These are phyloP conservation scores for Nyctereutes procyonoides DNA, from an alignment of 2,113 vertebrate species.

Conservation along the genomic window DNA sequence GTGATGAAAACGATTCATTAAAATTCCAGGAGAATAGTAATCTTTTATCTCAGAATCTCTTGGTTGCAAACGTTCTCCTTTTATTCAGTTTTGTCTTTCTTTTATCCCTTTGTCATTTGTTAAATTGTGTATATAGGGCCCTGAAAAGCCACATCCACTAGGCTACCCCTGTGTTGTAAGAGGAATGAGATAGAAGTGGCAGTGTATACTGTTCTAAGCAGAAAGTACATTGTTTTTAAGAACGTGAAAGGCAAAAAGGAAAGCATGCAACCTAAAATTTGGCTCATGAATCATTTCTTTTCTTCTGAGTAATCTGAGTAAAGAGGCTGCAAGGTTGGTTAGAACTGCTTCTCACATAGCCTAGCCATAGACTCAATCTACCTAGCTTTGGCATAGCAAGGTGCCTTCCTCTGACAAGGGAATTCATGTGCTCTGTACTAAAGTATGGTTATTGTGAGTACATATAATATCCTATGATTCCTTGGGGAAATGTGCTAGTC, in stretches of 20 bases:
- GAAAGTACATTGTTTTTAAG: neutral
- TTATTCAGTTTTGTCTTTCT: neutral
- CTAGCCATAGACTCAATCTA: neutral
- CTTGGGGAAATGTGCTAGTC: neutral
- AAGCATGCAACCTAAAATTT: neutral
- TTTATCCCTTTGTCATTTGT: neutral
- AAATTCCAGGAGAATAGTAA: slow-evolving; percentile 68
- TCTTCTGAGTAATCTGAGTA: neutral
- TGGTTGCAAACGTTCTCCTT: slow-evolving; percentile 40
- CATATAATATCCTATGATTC: neutral
- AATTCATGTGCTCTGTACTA: neutral
- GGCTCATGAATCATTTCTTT: slow-evolving; percentile 3
- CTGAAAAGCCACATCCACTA: neutral
- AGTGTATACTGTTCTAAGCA: neutral
- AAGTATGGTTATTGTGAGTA: neutral
- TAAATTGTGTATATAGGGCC: neutral
- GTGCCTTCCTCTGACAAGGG: neutral
- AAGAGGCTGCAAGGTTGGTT: neutral
- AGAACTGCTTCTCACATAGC: neutral
- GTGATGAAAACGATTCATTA: slow-evolving; percentile 62
- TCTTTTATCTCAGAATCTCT: slow-evolving; percentile 71
- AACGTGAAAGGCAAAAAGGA: neutral
- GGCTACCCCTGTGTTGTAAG: neutral
- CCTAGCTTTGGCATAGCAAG: neutral
- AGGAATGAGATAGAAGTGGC: neutral